Conservation (phyloP, 2,797 vertebrate species). For the Dryobates pubescens region DNA sequence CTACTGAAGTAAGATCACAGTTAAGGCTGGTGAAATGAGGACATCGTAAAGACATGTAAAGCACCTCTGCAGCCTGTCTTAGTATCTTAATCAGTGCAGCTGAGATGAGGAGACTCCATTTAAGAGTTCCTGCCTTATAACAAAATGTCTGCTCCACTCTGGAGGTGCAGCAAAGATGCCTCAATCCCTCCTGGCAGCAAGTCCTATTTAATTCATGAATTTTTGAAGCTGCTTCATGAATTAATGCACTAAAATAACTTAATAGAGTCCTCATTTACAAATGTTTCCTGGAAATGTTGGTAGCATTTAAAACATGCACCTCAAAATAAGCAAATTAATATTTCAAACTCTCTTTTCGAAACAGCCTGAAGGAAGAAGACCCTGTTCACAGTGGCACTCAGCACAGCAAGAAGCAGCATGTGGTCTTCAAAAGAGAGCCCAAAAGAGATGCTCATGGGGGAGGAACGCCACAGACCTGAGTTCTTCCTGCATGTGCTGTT, state of each 20-base stretch:
- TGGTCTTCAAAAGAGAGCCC: background rate
- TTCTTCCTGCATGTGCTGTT: rapidly evolving
- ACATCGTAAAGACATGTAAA: slow-evolving; percentile 39
- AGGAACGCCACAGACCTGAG: background rate
- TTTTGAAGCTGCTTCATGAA: slow-evolving; percentile 68
- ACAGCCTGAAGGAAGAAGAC: background rate
- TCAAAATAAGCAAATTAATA: slow-evolving; percentile 46
- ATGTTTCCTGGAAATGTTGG: slow-evolving; percentile 24
- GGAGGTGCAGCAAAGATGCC: slow-evolving; percentile 14
- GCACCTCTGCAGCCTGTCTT: slow-evolving; percentile 32
- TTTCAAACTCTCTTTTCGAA: slow-evolving; percentile 11
- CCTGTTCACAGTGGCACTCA: background rate
- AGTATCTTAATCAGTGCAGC: slow-evolving; percentile 18
- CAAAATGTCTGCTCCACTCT: slow-evolving; percentile 43
- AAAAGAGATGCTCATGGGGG: rapidly evolving
- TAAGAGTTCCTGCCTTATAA: background rate
- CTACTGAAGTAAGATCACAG: slow-evolving; percentile 27
- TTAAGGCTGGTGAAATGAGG: slow-evolving; percentile 51
- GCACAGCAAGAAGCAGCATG: background rate
- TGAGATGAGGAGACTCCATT: slow-evolving; percentile 22
- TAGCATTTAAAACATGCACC: slow-evolving; percentile 45
- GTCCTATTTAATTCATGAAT: slow-evolving; percentile 62
- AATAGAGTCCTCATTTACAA: slow-evolving; percentile 59
- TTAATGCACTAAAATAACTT: slow-evolving; percentile 69
- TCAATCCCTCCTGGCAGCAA: slow-evolving; percentile 31